These are phyloP conservation scores for Acrocephalus scirpaceus DNA, from an alignment of 2,797 vertebrate species.

Conservation along the genomic window DNA sequence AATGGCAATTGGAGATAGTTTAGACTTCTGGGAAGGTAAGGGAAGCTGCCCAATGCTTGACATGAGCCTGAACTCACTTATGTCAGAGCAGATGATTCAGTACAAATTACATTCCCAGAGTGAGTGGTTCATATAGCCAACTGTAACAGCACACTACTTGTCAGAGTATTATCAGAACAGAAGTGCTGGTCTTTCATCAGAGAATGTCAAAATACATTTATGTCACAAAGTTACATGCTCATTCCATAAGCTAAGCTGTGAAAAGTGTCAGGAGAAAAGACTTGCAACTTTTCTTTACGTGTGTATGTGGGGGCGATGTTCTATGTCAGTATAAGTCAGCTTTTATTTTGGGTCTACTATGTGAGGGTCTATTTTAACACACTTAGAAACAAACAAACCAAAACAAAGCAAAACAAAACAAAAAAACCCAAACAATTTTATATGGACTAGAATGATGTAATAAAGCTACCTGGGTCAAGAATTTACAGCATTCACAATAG, in stretches of 20 bases:
- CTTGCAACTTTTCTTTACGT: background rate
- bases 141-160: background rate
- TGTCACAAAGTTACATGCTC: background rate
- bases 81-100: background rate
- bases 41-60: background rate
- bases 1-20: background rate
- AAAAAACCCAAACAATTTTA: background rate
- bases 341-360: background rate
- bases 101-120: background rate
- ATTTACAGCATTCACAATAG: background rate
- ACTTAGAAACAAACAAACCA: background rate
- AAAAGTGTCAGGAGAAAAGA: background rate
- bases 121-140: background rate
- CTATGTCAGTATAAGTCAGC: background rate
- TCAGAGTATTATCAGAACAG: background rate
- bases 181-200: background rate
- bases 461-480: background rate
- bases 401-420: background rate
- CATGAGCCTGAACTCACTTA: background rate
- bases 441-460: background rate
- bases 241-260: background rate
- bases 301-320: fast-evolving
- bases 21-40: background rate
- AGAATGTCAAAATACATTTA: background rate
- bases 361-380: background rate